Base-by-base conservation (phyloP, 2,888 invertebrate genomes). In the Tribolium freemani region DNA sequence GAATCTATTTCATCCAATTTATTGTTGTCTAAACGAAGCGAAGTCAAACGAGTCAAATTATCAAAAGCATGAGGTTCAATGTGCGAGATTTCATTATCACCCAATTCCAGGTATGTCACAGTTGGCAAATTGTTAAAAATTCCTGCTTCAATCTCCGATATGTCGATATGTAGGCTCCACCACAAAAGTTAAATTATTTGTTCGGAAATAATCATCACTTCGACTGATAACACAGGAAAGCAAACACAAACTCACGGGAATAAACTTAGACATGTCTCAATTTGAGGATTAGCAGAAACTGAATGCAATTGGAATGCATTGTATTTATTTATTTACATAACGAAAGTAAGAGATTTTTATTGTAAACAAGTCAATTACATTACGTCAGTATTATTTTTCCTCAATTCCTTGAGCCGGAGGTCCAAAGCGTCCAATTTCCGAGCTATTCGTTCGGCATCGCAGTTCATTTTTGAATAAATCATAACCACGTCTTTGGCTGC, bases 391-490 rank as follows among this genome's bases (percentile, higher is more conserved):
- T 26, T 3, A 57, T 57, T 57, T 48, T 67, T 57, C 30, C 13
- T 67, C 30, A 67, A 20, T 20, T 54, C 54, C 26, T 77, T 80
- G 31, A 83, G 54, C 6, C 77, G 46, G 16, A 79, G 74, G 46
- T 80, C 69, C 51, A 83, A 73, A 21, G 74, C 75, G 0, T 56
- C 66, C 75, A 81, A 74, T 69, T 81, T 82, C 0, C 16, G 67
- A 30, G 72, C 75, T 10, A 83, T 77, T 57, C 79, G 77, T 8
- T 77, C 77, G 0, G 79, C 77, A 38, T 67, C 73, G 67, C 83
- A 83, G 13, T 76, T 78, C 78, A 82, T 76, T 58, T 80, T 78
- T 0, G 82, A 71, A 54, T 76, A 80, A 31, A 74, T 77, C 53
- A 79, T 60, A 9, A 79, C 71, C 3, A 81, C 75, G 20, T 76